Evolutionary conservation across 2,888 invertebrate species (phyloP).

Genomic region (Parnassius orleans): DNA sequence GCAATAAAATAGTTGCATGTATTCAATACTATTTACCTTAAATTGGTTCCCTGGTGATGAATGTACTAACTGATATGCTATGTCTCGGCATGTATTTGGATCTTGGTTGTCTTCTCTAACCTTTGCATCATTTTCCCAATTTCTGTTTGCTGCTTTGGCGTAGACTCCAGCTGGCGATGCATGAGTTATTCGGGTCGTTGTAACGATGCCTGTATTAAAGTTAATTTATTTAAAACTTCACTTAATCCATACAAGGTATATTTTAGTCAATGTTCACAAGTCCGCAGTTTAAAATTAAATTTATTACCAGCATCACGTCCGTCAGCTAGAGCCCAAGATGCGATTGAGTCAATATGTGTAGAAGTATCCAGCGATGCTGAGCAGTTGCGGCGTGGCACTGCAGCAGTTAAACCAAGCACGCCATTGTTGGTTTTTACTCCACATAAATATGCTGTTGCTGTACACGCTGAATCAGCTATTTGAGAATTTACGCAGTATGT

Average conservation of each 20-base stretch:
- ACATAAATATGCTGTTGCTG: too few relatives aligned
- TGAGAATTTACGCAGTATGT: slow-evolving; percentile 81
- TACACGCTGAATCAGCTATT: slow-evolving; percentile 58
- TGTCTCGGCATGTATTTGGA: slow-evolving; percentile 82
- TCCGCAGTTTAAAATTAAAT: not conserved
- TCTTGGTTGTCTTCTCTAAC: slow-evolving; percentile 61
- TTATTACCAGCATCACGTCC: slow-evolving; percentile 53
- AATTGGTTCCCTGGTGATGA: slow-evolving; percentile 83
- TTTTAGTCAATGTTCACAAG: too few relatives aligned
- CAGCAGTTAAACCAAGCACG: slow-evolving; percentile 83
- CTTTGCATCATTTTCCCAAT: slow-evolving; percentile 85
- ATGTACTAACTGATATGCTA: slow-evolving; percentile 85
- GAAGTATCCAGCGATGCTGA: slow-evolving; percentile 63
- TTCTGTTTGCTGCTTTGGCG: slow-evolving; percentile 83
- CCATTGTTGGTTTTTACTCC: slow-evolving; percentile 84
- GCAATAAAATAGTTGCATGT: not conserved
- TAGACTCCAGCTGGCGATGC: slow-evolving; percentile 87
- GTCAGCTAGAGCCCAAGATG: slow-evolving; percentile 33
- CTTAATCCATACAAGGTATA: too few relatives aligned
- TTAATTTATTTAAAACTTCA: not conserved
- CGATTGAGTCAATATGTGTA: slow-evolving; percentile 39
- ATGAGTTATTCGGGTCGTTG: slow-evolving; percentile 88
- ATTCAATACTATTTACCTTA: slow-evolving; percentile 67
- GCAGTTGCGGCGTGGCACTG: slow-evolving; percentile 82
- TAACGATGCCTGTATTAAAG: slow-evolving; percentile 80